Evolutionary conservation across 2,888 invertebrate genomes (phyloP), one percentile per base, ranked within the genome.

Genomic region (Hoplodrina blanda): DNA sequence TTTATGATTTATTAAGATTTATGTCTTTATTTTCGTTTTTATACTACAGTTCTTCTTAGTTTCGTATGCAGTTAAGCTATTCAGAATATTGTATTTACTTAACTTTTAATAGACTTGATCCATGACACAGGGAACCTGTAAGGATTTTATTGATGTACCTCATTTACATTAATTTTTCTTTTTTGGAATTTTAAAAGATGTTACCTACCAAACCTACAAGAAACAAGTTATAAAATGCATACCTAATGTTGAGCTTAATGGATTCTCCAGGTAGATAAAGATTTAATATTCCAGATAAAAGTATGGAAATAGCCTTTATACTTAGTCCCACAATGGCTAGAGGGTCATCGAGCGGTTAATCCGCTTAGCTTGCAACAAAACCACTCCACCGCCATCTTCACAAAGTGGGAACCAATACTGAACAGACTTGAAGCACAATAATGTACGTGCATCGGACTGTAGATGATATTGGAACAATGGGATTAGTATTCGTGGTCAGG

Each of bases 331-430:
- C 37, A 55, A 15, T 59, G 20, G 20, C 44, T 57, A 25, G 33
- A 61, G 53, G 69, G 60, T 41, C 56, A 78, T 60, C 30, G 30
- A 44, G 54, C 25, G 49, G 60, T 44, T 78, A 81, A 81, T 81
- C 74, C 69, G 69, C 61, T 78, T 69, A 78, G 54, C 61, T n/a
- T n/a, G 46, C 60, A 54, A 78, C 79, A 81, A 63, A 69, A 77
- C 68, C 65, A 46, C 57, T 76, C 52, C 52, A 37, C 49, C 49
- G 30, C 44, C 44, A 46, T 5, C 54, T 19, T 19, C 62, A 56
- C 76, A 65, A 80, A 80, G 55, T 49, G 55, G 52, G 33, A 37
- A 49, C 56, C 60, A 46, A 76, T 57, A 56, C 53, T 13, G 56
- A 56, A 49, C 55, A 33, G 75, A 37, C 55, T 54, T 41, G n/a